Conservation (phyloP, 2,888 invertebrate genomes). For the Adelphocoris suturalis region DNA sequence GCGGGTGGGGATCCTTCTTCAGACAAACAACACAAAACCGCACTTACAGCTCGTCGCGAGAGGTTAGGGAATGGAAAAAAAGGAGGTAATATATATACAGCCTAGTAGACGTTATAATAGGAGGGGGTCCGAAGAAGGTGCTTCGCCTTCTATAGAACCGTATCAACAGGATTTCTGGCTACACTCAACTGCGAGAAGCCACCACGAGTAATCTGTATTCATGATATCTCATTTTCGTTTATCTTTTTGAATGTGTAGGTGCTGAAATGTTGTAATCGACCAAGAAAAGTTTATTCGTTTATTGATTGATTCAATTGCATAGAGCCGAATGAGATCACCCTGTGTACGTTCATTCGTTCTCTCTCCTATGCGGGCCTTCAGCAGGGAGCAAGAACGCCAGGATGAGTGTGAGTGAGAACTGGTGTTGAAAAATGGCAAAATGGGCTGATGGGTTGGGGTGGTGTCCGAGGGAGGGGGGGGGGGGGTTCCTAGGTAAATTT, state of each 20-base stretch:
- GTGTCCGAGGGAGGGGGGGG: no score
- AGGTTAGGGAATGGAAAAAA: neutral
- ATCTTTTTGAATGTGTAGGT: no score
- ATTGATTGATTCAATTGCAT: no score
- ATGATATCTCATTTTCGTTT: slow-evolving; percentile 47
- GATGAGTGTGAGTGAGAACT: no score
- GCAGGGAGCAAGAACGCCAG: no score
- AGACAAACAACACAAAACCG: slow-evolving; percentile 51
- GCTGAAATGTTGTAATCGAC: neutral
- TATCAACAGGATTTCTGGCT: slow-evolving; percentile 38
- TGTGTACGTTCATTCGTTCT: no score
- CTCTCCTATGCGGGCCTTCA: no score
- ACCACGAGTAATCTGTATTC: slow-evolving; percentile 38
- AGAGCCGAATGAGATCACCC: no score
- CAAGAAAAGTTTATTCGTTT: neutral
- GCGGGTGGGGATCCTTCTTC: slow-evolving; percentile 27
- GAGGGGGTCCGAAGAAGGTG: slow-evolving; percentile 17
- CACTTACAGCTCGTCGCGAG: neutral
- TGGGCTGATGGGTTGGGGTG: no score
- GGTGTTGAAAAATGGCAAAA: no score
- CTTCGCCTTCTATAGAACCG: slow-evolving; percentile 11
- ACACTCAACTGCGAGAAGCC: slow-evolving; percentile 16
- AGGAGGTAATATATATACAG: neutral
- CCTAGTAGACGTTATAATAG: neutral
- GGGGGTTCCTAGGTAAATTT: no score